These are phyloP conservation scores for Zele albiditarsus DNA, from an alignment of 2,888 invertebrate species.

Conservation along the genomic window DNA sequence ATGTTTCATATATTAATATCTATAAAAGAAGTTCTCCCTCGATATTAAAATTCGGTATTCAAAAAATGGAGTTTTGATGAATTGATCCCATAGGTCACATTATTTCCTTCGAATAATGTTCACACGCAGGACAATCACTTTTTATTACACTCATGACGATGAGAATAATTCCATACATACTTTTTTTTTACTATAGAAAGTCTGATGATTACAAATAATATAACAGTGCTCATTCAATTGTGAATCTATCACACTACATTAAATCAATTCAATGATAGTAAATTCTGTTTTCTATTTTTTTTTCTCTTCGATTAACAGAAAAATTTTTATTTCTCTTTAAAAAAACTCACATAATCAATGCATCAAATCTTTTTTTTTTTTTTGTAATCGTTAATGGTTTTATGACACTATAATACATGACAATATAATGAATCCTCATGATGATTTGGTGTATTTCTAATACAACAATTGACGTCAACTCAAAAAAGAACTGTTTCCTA, in stretches of 20 bases:
- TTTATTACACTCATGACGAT: not conserved
- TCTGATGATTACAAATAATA: not conserved
- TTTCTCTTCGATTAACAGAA: not conserved
- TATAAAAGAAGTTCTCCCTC: not conserved
- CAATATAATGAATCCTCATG: not conserved
- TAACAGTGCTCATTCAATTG: not conserved
- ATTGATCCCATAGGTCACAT: not conserved
- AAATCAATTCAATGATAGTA: not conserved
- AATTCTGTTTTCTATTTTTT: not conserved
- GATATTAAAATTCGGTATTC: not conserved
- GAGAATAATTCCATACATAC: not conserved
- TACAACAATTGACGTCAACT: not conserved
- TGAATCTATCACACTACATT: not conserved
- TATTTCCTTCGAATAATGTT: not conserved
- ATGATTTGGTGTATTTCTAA: not conserved
- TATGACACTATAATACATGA: not conserved
- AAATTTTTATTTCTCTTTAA: not conserved
- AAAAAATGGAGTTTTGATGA: not conserved
- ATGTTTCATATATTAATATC: not conserved
- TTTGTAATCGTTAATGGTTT: not conserved
- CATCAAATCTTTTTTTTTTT: not conserved
- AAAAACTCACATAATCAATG: not conserved
- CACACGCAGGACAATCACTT: not conserved
- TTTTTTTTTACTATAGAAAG: not conserved
- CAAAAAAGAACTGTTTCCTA: not conserved